Evolutionary conservation across 1,140 invertebrate genomes (phyloP), one percentile per base, ranked within the genome.

Genomic region (Penaeus japonicus): DNA sequence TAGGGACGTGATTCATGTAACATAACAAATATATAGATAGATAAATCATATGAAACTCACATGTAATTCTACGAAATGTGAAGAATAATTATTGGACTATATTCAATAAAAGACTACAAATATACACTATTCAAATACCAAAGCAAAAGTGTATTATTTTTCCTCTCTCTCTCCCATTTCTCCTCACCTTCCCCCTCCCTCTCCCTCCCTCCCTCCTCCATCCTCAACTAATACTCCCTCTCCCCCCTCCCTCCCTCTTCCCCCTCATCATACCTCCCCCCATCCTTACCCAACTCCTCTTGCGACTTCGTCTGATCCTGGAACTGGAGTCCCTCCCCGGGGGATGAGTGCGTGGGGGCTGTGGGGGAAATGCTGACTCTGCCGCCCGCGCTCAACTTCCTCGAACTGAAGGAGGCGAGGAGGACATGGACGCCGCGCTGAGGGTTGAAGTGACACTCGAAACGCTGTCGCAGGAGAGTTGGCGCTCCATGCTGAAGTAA

Each of bases 401-500:
- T 70, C 5, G 80, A 78, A 47, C 53, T 73, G 53, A 81, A 59
- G n/a, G 89, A 87, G 17, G 89, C 79, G 32, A 83, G 24, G 80
- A 87, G 17, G 80, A 84, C 62, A 84, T n/a, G 32, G 89, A 87
- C 20, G 84, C 86, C 4, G 81, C 89, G 73, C 89, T 88, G 75
- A 88, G 47, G n/a, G 89, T 90, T 22, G 89, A 90, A 15, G 86
- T 85, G 17, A 88, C 82, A 53, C 89, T 90, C 18, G 89, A 90
- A 15, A 90, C 89, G 57, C 89, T 90, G 85, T 90, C 89, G 62
- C 82, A 90, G n/a, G 89, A 90, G 17, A 85, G 54, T 78, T 90
- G 85, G 2, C 89, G 80, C 73, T 90, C 89, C 89, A 84, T 70
- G 59, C 32, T 81, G 32, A 83, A 39, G 80, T 85, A 85, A 12